A percentile compares a stretch with the other conserved stretches of the same genome.
phyloP scores from a whole-genome alignment of 2,797 vertebrate genomes.

The Pangasius larnaudii region DNA sequence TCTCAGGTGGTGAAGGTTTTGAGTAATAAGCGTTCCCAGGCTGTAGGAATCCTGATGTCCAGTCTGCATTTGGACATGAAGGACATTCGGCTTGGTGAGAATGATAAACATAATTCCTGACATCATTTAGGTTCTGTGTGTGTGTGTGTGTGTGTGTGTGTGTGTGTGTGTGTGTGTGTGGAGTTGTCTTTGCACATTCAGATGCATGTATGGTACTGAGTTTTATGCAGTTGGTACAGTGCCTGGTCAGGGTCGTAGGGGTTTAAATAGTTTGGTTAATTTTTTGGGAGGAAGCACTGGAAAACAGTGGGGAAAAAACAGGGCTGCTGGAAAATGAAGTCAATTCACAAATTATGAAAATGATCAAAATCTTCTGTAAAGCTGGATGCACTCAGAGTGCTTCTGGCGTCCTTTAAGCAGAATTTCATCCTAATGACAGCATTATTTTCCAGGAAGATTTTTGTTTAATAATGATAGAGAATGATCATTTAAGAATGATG shows the following conservation, averaged over 20 bases:
- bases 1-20: conserved; percentile 91
- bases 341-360: neutral
- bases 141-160: neutral
- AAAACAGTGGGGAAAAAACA: neutral
- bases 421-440: neutral
- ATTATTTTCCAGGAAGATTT: neutral
- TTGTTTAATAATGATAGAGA: neutral
- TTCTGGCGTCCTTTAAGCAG: neutral
- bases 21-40: conserved; percentile 97
- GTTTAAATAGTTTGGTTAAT: neutral
- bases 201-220: neutral
- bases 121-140: neutral
- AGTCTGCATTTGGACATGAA: conserved; percentile 98
- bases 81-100: conserved; percentile 95
- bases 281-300: too few relatives aligned
- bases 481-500: neutral
- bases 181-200: neutral
- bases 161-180: neutral
- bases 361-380: neutral
- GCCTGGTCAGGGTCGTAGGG: neutral
- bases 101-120: conserved; percentile 5
- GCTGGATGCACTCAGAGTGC: neutral
- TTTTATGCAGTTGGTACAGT: neutral
- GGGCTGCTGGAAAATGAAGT: neutral
- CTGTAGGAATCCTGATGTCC: conserved; percentile 98